Conservation (phyloP, 2,888 invertebrate genomes). For the Zygaena filipendulae region DNA sequence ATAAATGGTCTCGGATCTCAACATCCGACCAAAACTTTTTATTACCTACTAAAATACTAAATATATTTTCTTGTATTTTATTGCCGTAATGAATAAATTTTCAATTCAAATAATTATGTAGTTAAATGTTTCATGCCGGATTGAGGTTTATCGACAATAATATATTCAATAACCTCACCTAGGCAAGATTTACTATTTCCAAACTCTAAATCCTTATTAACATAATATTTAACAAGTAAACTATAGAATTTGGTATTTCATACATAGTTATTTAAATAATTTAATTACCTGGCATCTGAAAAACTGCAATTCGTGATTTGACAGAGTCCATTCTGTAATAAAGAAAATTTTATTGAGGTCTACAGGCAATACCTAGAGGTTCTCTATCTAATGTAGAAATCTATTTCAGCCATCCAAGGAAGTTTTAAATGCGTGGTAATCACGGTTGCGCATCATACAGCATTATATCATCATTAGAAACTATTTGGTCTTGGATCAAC, state of each 20-base stretch:
- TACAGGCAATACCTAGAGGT: not conserved
- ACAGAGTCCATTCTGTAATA: constrained; percentile 1
- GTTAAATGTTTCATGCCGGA: constrained; percentile 62
- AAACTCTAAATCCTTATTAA: constrained; percentile 39
- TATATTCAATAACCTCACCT: constrained; percentile 56
- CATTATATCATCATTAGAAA: constrained; percentile 55
- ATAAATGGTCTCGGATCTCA: too few relatives aligned
- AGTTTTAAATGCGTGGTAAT: constrained; percentile 66
- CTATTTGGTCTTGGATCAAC: too few relatives aligned
- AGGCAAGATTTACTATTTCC: constrained; percentile 49
- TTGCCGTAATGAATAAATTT: too few relatives aligned
- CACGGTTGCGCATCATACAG: constrained; percentile 63
- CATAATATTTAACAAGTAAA: constrained; percentile 14
- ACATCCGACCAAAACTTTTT: too few relatives aligned
- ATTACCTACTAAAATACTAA: too few relatives aligned
- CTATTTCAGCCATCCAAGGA: constrained; percentile 64
- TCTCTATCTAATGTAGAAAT: not conserved
- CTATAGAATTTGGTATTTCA: constrained; percentile 13
- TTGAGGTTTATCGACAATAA: constrained; percentile 53
- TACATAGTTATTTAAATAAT: constrained; percentile 8
- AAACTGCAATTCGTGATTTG: not conserved
- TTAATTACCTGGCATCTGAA: not conserved
- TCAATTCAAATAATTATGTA: too few relatives aligned
- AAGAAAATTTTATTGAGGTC: not conserved
- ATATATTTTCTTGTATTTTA: too few relatives aligned